phyloP scores from a whole-genome alignment of 2,113 vertebrate genomes.

The Phrynosoma platyrhinos region DNA sequence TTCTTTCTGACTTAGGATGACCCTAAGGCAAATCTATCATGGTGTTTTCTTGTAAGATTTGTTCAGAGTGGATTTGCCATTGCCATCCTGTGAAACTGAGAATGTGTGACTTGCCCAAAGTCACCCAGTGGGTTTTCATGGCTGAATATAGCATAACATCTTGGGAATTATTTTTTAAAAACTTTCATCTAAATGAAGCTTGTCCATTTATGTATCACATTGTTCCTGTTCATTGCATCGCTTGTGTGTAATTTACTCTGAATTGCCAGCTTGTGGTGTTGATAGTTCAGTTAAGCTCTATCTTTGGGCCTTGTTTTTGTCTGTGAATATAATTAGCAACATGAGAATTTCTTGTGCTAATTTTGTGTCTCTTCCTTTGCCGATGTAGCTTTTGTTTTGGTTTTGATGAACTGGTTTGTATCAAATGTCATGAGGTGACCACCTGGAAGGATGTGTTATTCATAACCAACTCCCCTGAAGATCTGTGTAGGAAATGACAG shows the following conservation, averaged over 20 bases:
- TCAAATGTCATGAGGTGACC: conserved; percentile 24
- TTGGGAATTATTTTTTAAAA: not conserved
- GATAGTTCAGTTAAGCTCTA: not conserved
- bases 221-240: not conserved
- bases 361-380: conserved; percentile 11
- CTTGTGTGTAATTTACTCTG: not conserved
- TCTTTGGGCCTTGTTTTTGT: not conserved
- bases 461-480: not conserved
- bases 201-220: not conserved
- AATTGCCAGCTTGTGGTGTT: not conserved
- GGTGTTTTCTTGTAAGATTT: no score
- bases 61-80: no score
- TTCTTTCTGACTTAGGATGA: no score
- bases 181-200: not conserved
- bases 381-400: conserved; percentile 19
- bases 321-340: conserved; percentile 23
- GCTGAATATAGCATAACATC: no score
- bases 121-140: no score
- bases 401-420: conserved; percentile 28
- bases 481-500: not conserved
- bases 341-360: conserved; percentile 1
- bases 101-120: no score
- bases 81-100: no score
- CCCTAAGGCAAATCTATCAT: no score
- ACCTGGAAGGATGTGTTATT: conserved; percentile 11